Conservation (phyloP, 37 sponge, comb jelly and placozoan species). For the Tethya wilhelma region DNA sequence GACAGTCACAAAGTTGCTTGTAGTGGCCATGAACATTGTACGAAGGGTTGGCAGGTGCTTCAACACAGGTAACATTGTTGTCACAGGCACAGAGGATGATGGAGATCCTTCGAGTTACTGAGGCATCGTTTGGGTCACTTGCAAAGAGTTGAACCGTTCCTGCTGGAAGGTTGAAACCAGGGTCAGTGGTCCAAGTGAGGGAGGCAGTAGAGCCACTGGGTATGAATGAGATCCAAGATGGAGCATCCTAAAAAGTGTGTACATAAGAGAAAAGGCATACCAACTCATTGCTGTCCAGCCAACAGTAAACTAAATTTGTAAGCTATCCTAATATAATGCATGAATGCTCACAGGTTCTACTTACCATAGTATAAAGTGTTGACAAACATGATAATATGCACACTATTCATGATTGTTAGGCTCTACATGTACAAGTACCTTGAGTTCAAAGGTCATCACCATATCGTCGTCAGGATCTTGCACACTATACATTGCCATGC, state of each 20-base stretch:
- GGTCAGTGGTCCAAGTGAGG: not conserved
- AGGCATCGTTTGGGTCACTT: conserved; percentile 31
- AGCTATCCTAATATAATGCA: too few relatives aligned
- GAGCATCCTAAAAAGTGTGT: too few relatives aligned
- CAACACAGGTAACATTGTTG: conserved; percentile 34
- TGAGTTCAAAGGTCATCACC: conserved; percentile 5
- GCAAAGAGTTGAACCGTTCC: conserved; percentile 12
- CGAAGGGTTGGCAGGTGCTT: not conserved
- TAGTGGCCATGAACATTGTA: conserved; percentile 23
- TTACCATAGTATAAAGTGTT: too few relatives aligned
- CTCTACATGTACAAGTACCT: too few relatives aligned
- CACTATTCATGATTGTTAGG: too few relatives aligned
- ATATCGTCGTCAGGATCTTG: conserved; percentile 20
- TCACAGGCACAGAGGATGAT: conserved; percentile 49
- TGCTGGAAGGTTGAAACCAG: conserved; percentile 22
- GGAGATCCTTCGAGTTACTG: conserved; percentile 9
- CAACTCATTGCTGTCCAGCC: too few relatives aligned
- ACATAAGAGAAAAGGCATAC: too few relatives aligned
- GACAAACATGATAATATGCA: too few relatives aligned
- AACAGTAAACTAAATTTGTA: too few relatives aligned
- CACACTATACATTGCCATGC: not conserved
- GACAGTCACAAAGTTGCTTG: conserved; percentile 28
- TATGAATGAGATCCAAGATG: too few relatives aligned
- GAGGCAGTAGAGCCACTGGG: too few relatives aligned
- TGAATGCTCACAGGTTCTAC: too few relatives aligned